Evolutionary conservation across 2,888 invertebrate species (phyloP), one percentile per base, ranked within the genome.

Genomic region (Octodonta nipae): DNA sequence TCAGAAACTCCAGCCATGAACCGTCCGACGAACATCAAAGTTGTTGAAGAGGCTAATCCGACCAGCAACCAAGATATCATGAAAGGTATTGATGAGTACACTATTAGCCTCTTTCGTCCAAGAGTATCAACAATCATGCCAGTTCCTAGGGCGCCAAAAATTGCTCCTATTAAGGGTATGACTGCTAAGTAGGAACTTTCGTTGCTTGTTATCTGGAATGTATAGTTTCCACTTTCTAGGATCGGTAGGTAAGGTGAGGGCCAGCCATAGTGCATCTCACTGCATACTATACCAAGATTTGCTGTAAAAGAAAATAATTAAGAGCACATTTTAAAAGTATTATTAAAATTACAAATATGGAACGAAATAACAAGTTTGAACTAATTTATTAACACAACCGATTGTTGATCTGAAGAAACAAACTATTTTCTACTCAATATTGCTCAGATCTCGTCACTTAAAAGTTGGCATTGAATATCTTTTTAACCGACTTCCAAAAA

Each of bases 151-250:
- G 73, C 73, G 15, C 76, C 76, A 20, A 75, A 55, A 6, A 74
- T 67, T 2, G 73, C 73, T 42, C 75, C 77, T 29, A 77, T 60
- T 40, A 75, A 69, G 56, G 73, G 73, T 49, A 76, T 67, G 26
- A 75, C 74, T 1, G 71, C 72, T 50, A 74, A 64, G 73, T 73
- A 73, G 47, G 73, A 71, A 44, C 67, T 66, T 46, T 73, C 63
- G 34, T 65, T 65, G 15, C 52, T 38, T 17, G 64, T 56, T 32
- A 71, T 66, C 30, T 61, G 64, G 49, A 73, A 69, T 7, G 60
- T 54, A 42, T 71, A 69, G 17, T 65, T 60, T 15, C 56, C 43
- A 27, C 64, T 61, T 35, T 59, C 51, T 4, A 74, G 64, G 44
- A 64, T 58, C 7, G 66, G 63, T 16, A 72, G 47, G 11, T 70